Base-by-base conservation (phyloP, 2,113 vertebrate genomes). In the Macroglossus sobrinus region DNA sequence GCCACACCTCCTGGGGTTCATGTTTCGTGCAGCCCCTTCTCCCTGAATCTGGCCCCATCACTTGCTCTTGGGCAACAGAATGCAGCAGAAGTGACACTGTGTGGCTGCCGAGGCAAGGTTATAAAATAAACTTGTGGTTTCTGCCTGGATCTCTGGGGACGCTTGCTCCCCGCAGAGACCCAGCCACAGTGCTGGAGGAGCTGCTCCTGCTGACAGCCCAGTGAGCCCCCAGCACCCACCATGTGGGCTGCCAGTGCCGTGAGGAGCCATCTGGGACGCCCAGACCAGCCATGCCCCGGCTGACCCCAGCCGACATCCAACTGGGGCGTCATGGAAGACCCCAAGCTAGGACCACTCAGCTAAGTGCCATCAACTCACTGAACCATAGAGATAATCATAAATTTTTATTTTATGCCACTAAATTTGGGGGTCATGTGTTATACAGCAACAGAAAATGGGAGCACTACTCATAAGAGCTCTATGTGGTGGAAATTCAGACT, bases 141-240 rank as follows among this genome's bases (percentile, higher is more conserved):
- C 69, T 2, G 0, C 64, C 24, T 5, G 45, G 30, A 26, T 26
- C 9, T 59, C 71, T 43, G 38, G n/a, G 40, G n/a, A 38, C 1
- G 0, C 61, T 19, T 47, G 38, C 61, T 59, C 13, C n/a, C 55
- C 14, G 4, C 13, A 7, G 50, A 55, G 22, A 57, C 59, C 38
- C 71, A 1, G 45, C 38, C 38, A 22, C 59, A 19, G 5, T 0
- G 8, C 33, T 55, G 40, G 47, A 63, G 78, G 33, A 53, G 72
- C 19, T 6, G 0, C 1, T 33, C 45, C 47, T 0, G 3, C 72
- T 1, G 18, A 21, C 19, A 38, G 43, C 30, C 28, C 76, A 30
- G 5, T 40, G 47, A 57, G 64, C 35, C 59, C n/a, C 59, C 30
- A 16, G 22, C 7, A 0, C 69, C 43, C 16, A 68, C 26, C 30